These are phyloP conservation scores for Sylvilagus floridanus DNA, from an alignment of 2,797 vertebrate genomes.

Conservation along the genomic window DNA sequence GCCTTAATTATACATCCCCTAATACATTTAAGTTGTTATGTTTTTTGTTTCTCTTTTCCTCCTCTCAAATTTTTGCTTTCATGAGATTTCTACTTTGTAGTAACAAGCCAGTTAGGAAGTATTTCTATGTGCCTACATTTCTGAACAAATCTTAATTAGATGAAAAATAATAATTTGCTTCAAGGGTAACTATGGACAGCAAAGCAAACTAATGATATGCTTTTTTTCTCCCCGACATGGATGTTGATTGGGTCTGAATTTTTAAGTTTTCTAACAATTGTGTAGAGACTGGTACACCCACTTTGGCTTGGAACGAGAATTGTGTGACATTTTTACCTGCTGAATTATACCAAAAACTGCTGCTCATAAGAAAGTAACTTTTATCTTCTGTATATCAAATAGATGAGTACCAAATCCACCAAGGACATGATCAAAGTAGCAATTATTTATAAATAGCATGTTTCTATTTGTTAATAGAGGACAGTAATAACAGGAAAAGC, in stretches of 20 bases:
- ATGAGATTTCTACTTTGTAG: slow-evolving; percentile 22
- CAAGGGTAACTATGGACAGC: slow-evolving; percentile 18
- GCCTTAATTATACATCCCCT: slow-evolving; percentile 8
- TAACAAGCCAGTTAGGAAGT: slow-evolving; percentile 23
- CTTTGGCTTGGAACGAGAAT: slow-evolving; percentile 7
- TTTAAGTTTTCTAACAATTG: background rate
- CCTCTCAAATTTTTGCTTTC: slow-evolving; percentile 38
- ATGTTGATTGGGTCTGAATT: background rate
- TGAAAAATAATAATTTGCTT: slow-evolving; percentile 58
- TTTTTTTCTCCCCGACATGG: slow-evolving; percentile 37
- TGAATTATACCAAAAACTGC: slow-evolving; percentile 1
- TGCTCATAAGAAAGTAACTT: slow-evolving; percentile 33
- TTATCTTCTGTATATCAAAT: slow-evolving; percentile 33
- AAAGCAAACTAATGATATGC: slow-evolving; percentile 39
- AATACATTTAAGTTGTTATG: slow-evolving; percentile 34
- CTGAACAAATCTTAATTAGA: slow-evolving; percentile 54
- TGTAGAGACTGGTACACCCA: background rate
- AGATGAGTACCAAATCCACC: slow-evolving; percentile 34
- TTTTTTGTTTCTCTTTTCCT: slow-evolving; percentile 26
- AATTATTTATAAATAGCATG: slow-evolving; percentile 39
- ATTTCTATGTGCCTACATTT: slow-evolving; percentile 27
- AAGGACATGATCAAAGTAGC: slow-evolving; percentile 37
- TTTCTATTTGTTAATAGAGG: slow-evolving; percentile 34
- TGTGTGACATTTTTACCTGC: slow-evolving; percentile 12
- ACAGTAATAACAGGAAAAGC: background rate